Conservation (phyloP, 2,113 vertebrate genomes). For the Cygnus buccinator region DNA sequence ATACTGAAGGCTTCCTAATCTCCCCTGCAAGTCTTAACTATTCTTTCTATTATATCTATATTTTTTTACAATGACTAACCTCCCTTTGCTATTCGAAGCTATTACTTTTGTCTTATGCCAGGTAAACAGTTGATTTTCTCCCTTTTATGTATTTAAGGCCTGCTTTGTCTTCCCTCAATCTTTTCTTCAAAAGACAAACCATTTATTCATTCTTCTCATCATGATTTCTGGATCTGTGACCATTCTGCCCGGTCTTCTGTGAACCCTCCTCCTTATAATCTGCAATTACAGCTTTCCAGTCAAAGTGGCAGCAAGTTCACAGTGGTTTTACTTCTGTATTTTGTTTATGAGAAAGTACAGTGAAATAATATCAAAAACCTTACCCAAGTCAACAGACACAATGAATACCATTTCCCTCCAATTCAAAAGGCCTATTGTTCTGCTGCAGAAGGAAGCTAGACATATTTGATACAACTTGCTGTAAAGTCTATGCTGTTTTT, state of each 20-base stretch:
- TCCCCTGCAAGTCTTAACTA: not conserved
- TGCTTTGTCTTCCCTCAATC: not conserved
- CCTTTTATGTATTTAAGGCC: not conserved
- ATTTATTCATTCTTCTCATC: not conserved
- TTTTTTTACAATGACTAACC: not conserved
- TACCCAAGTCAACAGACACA: not conserved
- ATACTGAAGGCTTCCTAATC: not conserved
- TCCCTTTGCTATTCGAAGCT: not conserved
- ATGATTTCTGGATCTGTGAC: not conserved
- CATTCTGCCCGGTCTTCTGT: not conserved
- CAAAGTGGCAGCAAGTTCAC: not conserved
- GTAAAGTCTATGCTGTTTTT: not conserved
- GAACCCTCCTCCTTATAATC: not conserved
- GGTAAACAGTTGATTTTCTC: not conserved
- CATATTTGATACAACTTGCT: not conserved
- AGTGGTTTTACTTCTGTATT: not conserved
- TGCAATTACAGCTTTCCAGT: not conserved
- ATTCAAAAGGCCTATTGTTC: not conserved
- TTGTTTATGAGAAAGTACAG: not conserved
- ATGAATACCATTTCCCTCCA: not conserved
- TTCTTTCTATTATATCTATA: not conserved
- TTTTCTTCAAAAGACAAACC: not conserved
- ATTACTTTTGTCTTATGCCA: not conserved
- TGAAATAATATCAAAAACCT: not conserved
- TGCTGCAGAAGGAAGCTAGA: not conserved